These are phyloP conservation scores for Stegana nigrithorax DNA, from an alignment of 2,888 invertebrate genomes.

Conservation along the genomic window DNA sequence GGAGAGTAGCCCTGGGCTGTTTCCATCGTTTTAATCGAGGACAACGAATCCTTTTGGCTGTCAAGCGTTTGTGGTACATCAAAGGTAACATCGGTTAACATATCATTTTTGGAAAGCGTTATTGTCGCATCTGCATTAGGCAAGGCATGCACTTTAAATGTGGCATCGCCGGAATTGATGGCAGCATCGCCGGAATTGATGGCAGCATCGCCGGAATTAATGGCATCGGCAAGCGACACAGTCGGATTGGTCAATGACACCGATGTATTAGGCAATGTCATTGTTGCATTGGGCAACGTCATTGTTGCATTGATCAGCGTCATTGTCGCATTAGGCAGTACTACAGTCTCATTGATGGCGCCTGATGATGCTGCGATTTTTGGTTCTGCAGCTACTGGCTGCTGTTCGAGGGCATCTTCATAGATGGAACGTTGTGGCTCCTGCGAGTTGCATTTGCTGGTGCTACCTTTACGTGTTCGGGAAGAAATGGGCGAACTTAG, in stretches of 20 bases:
- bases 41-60: conserved; percentile 25
- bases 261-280: conserved; percentile 22
- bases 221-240: no score
- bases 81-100: background rate
- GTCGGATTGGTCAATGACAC: no score
- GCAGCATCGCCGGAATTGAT: conserved; percentile 43
- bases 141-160: conserved; percentile 20
- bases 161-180: conserved; percentile 23
- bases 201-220: no score
- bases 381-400: conserved; percentile 6
- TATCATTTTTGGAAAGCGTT: conserved; percentile 28
- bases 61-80: background rate
- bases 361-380: background rate
- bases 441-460: conserved; percentile 20
- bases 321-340: conserved; percentile 23
- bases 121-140: conserved; percentile 40
- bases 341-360: conserved; percentile 40
- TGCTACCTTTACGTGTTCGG: conserved; percentile 54
- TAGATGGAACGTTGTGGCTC: conserved; percentile 61
- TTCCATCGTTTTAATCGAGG: conserved; percentile 42
- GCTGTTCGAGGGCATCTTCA: conserved; percentile 67
- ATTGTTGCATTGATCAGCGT: no score
- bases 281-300: conserved; percentile 36
- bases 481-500: conserved; percentile 45
- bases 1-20: conserved; percentile 49